These are phyloP conservation scores for Eupithecia dodoneata DNA, from an alignment of 2,888 invertebrate species.

Conservation along the genomic window DNA sequence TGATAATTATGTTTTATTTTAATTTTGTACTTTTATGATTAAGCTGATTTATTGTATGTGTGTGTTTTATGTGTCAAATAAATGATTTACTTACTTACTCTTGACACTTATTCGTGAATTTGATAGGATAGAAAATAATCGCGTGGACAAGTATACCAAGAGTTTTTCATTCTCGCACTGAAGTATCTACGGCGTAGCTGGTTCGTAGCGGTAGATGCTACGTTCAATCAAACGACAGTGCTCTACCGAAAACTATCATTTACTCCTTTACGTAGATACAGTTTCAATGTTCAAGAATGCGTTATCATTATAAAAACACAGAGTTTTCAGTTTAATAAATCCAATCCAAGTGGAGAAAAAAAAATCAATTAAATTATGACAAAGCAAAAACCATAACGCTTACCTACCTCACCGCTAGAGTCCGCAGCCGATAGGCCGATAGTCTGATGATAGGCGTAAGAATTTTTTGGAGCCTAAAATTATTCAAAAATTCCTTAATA, in stretches of 20 bases:
- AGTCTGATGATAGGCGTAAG: no score
- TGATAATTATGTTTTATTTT: no score
- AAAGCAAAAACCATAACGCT: no score
- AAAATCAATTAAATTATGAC: no score
- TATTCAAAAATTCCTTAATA: no score
- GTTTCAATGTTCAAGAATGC: background rate
- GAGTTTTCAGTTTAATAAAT: background rate
- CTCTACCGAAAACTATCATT: constrained; percentile 14
- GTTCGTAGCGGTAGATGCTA: constrained; percentile 38
- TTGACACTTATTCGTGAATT: no score
- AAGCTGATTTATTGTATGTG: no score
- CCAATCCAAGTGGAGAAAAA: background rate
- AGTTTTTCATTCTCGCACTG: background rate
- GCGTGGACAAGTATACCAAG: background rate
- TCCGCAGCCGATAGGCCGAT: no score
- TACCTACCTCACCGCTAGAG: no score
- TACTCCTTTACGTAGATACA: background rate
- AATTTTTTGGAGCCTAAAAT: background rate
- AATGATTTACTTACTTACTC: no score
- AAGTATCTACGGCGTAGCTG: constrained; percentile 41
- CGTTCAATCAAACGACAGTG: constrained; percentile 31
- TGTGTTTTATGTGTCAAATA: no score
- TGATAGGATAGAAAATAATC: background rate
- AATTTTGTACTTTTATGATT: no score
- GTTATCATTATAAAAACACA: background rate